Evolutionary conservation across 2,888 invertebrate genomes (phyloP), one percentile per base, ranked within the genome.

Genomic region (Tethea ocularis): DNA sequence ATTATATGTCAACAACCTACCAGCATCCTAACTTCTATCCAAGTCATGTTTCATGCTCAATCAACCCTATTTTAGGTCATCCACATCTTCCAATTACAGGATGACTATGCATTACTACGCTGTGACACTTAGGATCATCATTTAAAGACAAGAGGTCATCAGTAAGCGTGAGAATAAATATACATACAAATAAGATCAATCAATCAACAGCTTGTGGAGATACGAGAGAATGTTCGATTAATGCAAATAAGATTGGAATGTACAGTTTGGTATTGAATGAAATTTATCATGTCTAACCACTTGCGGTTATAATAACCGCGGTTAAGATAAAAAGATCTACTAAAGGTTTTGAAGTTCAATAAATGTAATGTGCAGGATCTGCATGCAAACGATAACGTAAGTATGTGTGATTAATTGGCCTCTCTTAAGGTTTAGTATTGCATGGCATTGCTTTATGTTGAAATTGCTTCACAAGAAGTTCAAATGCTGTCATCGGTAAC

Each of bases 221-320:
- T 53, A 29, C 33, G 29, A 29, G 29, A 29, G 53, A 53, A 33
- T 17, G 53, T 53, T 29, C 17, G 26, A 53, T 26, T 53, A 29
- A 17, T 53, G 29, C 13, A 53, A 29, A 53, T 53, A 53, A 53
- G 53, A 53, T 53, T 29, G 53, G 29, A 53, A 29, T 29, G 26
- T 26, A 26, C 52, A 29, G 17, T 26, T 53, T 11, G 20, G 53
- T 0, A 33, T 29, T 29, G n/a, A 7, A 15, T n/a, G 10, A 10
- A 26, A 53, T 53, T 53, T 29, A 53, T 53, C 33, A 29, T 53
- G 33, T 33, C 13, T 33, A 13, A 17, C 46, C 20, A 46, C 20
- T n/a, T 17, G 41, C 29, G 29, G 29, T 41, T 41, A 15, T 41
- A 41, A 41, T 17, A 41, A 17, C 8, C 10, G 46, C 46, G 46